Evolutionary conservation across 2,888 invertebrate species (phyloP).

Genomic region (Hypomecis punctinalis): DNA sequence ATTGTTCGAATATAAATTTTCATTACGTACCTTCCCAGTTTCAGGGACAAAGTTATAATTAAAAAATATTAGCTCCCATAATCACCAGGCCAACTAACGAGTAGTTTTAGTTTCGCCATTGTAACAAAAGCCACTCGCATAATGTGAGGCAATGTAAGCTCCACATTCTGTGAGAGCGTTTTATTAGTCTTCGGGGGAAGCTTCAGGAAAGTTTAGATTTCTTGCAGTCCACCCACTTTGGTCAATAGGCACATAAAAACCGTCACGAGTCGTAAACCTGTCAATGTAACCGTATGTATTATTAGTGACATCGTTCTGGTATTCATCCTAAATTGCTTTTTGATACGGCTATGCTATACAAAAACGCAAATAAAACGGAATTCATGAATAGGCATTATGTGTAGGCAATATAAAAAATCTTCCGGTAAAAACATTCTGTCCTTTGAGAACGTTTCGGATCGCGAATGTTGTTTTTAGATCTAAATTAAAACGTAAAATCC

Average conservation of each 20-base stretch:
- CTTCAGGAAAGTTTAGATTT: slow-evolving; percentile 53
- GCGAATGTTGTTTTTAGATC: slow-evolving; percentile 35
- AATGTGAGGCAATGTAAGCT: slow-evolving; percentile 43
- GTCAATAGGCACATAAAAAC: slow-evolving; percentile 51
- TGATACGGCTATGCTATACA: slow-evolving; percentile 14
- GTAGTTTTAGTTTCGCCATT: slow-evolving; percentile 40
- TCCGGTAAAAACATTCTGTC: slow-evolving; percentile 4
- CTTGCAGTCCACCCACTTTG: slow-evolving; percentile 45
- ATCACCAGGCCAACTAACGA: slow-evolving; percentile 28
- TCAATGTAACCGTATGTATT: slow-evolving; percentile 39
- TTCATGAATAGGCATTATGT: slow-evolving; percentile 13
- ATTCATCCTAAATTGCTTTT: slow-evolving; percentile 36
- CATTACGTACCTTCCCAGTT: slow-evolving; percentile 9
- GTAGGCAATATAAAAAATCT: slow-evolving; percentile 9
- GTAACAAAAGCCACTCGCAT: slow-evolving; percentile 39
- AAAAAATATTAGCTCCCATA: slow-evolving; percentile 37
- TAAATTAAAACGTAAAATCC: slow-evolving; percentile 38
- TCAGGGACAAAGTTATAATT: slow-evolving; percentile 38
- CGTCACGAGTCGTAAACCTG: slow-evolving; percentile 46
- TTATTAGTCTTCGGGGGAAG: slow-evolving; percentile 52
- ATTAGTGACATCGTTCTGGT: slow-evolving; percentile 23
- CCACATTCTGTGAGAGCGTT: slow-evolving; percentile 47
- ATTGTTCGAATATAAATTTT: slow-evolving; percentile 23
- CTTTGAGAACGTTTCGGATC: slow-evolving; percentile 19
- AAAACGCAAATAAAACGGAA: slow-evolving; percentile 15